phyloP scores from a whole-genome alignment of 2,113 vertebrate genomes.

The Chaetops frenatus region DNA sequence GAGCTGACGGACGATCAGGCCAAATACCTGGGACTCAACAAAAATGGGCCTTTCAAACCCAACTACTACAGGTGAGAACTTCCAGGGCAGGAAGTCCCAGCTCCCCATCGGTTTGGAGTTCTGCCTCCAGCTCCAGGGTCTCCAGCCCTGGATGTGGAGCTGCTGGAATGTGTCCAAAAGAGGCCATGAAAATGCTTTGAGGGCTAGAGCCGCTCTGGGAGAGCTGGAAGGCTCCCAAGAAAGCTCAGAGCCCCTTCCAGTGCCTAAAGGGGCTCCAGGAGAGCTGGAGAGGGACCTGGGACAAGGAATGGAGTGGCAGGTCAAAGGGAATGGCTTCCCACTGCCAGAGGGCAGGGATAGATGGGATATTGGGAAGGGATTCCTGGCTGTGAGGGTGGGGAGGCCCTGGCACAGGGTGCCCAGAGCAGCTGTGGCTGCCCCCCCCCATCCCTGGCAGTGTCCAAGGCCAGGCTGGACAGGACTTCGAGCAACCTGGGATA shows the following conservation, averaged over 20 bases:
- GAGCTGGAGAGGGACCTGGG: neutral
- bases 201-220: neutral
- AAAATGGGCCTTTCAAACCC: constrained; percentile 85
- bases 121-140: neutral
- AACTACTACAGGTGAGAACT: constrained; percentile 75
- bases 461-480: rapidly evolving
- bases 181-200: neutral
- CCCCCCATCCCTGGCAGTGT: neutral
- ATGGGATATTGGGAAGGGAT: neutral
- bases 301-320: neutral
- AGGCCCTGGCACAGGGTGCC: neutral
- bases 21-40: constrained; percentile 85
- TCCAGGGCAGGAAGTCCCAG: neutral
- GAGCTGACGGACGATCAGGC: constrained; percentile 83
- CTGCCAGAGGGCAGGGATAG: rapidly evolving
- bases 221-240: neutral
- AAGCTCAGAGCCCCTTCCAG: neutral
- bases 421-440: neutral
- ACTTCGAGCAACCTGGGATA: rapidly evolving
- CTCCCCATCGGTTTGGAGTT: rapidly evolving
- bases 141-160: neutral
- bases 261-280: neutral
- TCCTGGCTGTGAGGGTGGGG: rapidly evolving
- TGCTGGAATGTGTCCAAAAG: neutral
- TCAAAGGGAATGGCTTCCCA: neutral